Base-by-base conservation (phyloP, 2,888 invertebrate genomes). In the Villa cingulata region DNA sequence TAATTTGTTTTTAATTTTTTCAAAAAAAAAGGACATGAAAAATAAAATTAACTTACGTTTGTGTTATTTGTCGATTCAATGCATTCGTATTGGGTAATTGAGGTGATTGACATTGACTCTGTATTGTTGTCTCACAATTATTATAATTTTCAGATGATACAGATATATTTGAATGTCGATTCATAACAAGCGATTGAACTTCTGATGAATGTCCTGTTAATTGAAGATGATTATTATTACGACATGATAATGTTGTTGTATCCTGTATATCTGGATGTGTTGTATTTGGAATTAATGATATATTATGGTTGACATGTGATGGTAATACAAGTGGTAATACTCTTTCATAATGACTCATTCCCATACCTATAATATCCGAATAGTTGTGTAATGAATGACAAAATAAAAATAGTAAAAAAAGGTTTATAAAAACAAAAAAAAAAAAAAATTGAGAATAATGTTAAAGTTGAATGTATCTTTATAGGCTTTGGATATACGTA, bases 1-100 rank as follows among this genome's bases (percentile, higher is more conserved):
- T n/a, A n/a, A n/a, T n/a, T n/a, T n/a, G n/a, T n/a, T n/a, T n/a
- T n/a, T n/a, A n/a, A n/a, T n/a, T n/a, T n/a, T n/a, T 23, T 23
- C 23, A 23, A 7, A 23, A 23, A 7, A 23, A 23, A 23, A 7
- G 16, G 17, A 5, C 29, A 34, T 32, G 7, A 38, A 37, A 9
- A 20, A 23, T 17, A 34, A 4, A 18, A 15, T 20, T 9, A 23
- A 61, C 70, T 70, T 65, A 74, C 74, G 71, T 69, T 58, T 73
- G 71, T 46, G 68, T 67, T 27, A 73, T 71, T 56, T 74, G 73
- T 37, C 73, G 70, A 60, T 69, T 74, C 43, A 74, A 62, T 37
- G 66, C 70, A 50, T 66, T 70, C 52, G 72, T 66, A 55, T 71
- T 72, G 49, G 74, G 74, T 55, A 74, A 63, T 57, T 72, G 70